phyloP scores from a whole-genome alignment of 2,797 vertebrate genomes.

The Champsocephalus esox region DNA sequence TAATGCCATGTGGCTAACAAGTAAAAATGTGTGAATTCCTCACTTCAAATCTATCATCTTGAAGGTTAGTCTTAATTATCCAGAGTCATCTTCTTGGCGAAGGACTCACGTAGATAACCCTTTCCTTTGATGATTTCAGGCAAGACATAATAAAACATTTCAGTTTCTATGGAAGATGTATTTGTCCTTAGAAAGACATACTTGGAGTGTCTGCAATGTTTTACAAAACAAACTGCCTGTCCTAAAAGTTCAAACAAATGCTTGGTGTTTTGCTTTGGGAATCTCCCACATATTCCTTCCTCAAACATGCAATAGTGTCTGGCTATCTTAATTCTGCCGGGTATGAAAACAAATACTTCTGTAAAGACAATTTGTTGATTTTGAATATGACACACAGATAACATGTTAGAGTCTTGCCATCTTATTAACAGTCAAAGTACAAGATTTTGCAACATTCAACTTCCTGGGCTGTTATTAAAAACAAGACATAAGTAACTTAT shows the following conservation, averaged over 20 bases:
- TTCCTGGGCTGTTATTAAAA: background rate
- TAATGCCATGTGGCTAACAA: slow-evolving; percentile 15
- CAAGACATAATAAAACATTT: slow-evolving; percentile 16
- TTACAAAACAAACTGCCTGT: slow-evolving; percentile 35
- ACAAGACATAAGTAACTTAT: slow-evolving; percentile 18
- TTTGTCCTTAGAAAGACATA: slow-evolving; percentile 1
- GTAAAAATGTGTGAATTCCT: slow-evolving; percentile 41
- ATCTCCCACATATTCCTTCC: slow-evolving; percentile 31
- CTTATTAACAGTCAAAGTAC: background rate
- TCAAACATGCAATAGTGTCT: slow-evolving; percentile 28
- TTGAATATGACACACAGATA: slow-evolving; percentile 8
- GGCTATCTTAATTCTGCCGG: slow-evolving; percentile 37
- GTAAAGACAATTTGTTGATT: slow-evolving; percentile 36
- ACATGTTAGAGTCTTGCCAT: background rate
- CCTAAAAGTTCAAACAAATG: slow-evolving; percentile 66
- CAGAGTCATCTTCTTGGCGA: slow-evolving; percentile 27
- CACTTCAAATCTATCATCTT: slow-evolving; percentile 58
- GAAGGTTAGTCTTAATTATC: slow-evolving; percentile 56
- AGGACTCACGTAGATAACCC: slow-evolving; percentile 19
- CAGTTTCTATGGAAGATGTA: background rate
- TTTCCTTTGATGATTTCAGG: slow-evolving; percentile 31
- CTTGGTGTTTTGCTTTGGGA: slow-evolving; percentile 51
- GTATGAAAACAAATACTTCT: slow-evolving; percentile 37
- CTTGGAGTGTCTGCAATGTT: slow-evolving; percentile 32
- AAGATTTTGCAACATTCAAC: background rate